These are phyloP conservation scores for Microdon myrmicae DNA, from an alignment of 2,888 invertebrate genomes.

Conservation along the genomic window DNA sequence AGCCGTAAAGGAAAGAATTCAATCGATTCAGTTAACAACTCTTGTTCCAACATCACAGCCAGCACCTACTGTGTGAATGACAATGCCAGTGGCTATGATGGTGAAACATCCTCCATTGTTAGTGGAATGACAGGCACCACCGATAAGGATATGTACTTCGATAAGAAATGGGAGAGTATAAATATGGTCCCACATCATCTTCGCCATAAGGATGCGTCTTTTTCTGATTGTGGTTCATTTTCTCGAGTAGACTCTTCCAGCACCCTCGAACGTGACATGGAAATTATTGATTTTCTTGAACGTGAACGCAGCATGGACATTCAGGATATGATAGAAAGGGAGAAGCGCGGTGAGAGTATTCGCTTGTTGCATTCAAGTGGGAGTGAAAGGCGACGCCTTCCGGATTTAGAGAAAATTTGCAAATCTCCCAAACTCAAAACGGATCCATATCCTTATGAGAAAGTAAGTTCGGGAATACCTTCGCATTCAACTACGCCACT, in stretches of 20 bases:
- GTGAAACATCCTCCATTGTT: constrained; percentile 64
- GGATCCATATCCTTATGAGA: constrained; percentile 58
- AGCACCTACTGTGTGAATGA: constrained; percentile 61
- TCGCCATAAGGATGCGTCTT: constrained; percentile 61
- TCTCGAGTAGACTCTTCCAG: constrained; percentile 60
- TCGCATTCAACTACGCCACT: constrained; percentile 15
- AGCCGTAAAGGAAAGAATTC: constrained; percentile 54
- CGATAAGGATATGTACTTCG: constrained; percentile 54
- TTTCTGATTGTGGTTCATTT: constrained; percentile 62
- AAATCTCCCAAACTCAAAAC: constrained; percentile 61
- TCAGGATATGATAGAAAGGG: constrained; percentile 64
- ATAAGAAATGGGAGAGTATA: constrained; percentile 55
- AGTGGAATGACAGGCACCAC: constrained; percentile 60
- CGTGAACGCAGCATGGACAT: constrained; percentile 67
- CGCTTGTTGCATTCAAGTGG: constrained; percentile 54
- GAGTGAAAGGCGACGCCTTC: constrained; percentile 60
- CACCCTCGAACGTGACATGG: constrained; percentile 65
- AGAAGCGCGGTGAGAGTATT: constrained; percentile 59
- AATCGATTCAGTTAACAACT: constrained; percentile 60
- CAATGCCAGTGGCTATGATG: constrained; percentile 62
- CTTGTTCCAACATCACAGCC: constrained; percentile 64
- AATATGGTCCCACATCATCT: constrained; percentile 42
- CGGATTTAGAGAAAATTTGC: constrained; percentile 64
- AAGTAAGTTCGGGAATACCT: constrained; percentile 7
- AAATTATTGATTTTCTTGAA: constrained; percentile 66